Base-by-base conservation (phyloP, 2,113 vertebrate genomes). In the Delphinapterus leucas region DNA sequence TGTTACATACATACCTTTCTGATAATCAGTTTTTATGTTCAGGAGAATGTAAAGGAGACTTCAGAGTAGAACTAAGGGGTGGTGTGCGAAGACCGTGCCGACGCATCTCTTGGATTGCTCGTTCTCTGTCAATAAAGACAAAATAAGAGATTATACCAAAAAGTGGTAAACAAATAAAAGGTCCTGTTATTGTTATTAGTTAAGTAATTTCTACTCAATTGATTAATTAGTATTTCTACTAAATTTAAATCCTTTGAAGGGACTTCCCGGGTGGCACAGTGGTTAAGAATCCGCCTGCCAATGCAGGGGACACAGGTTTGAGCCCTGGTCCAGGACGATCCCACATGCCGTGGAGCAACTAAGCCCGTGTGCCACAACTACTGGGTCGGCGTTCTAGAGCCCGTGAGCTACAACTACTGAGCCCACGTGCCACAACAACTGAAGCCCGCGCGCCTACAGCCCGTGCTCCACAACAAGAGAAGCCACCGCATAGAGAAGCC, bases 41-140 rank as follows among this genome's bases (percentile, higher is more conserved):
- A 17, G 99, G 98, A 61, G 99, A 99, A 17, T 7, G 90, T 0
- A 98, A 97, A 73, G 98, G 99, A 76, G 99, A 98, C 65, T 97
- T 98, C 67, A 98, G 71, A 0, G 99, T 99, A 73, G 98, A 98
- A 77, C 98, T 99, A 96, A 99, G 98, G 9, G 99, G 99, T 2
- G 99, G 98, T 0, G 99, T 98, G 1, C 99, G 99, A 84, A 99
- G 95, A 6, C 99, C 99, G 31, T 99, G 99, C 18, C 99, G 98
- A 14, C 99, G 99, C 99, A 99, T 99, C 98, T 99, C 99, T 98
- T 99, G 99, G 47, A 99, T 96, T 0, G 99, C 99, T 41, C 99
- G 98, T 88, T 99, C 99, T 44, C 99, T 99, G 98, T 93, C 58
- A 61, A 70, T 18, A 82, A 88, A 85, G 76, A 96, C 81, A 55